Evolutionary conservation across 2,888 invertebrate genomes (phyloP), one percentile per base, ranked within the genome.

Genomic region (Stratiomys singularior): DNA sequence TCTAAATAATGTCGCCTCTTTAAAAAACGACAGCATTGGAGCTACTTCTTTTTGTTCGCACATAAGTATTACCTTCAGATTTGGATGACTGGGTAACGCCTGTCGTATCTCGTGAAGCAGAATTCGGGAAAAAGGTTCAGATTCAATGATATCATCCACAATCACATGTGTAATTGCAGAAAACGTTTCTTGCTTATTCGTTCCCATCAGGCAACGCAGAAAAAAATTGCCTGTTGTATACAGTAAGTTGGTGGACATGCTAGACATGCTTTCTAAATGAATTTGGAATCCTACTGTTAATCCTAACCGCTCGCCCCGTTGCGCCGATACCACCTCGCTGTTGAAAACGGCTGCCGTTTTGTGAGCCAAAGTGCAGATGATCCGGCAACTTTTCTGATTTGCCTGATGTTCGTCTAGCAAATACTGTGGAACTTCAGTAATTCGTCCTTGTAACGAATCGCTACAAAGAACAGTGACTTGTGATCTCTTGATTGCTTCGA

Each of bases 81-180:
- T 90, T 78, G 91, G 91, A 84, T 90, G 91, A 77, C 91, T 89
- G 0, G 89, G 88, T 56, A 96, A 85, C 2, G 92, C 90, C 83
- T 95, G 94, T 52, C 93, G 90, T 72, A 98, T 87, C 15, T 94
- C 93, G 77, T 96, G 93, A 77, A 98, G 88, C 60, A 98, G 89
- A 87, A 98, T 96, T 88, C 98, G 98, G 79, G 94, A 93, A 85
- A 95, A 93, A 83, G 94, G 92, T 86, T 97, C 96, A 0, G 97
- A 90, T 85, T 97, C 96, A 86, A 98, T 97, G 23, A 97, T 93
- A 87, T 98, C 98, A 86, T 98, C 97, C 83, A 97, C 90, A 78
- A 95, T 91, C 46, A 95, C 89, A 86, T 98, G 98, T 0, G 96
- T 95, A 37, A 84, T 82, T 56, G 82, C 81, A 0, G 80, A 80